A percentile compares a stretch with the other conserved stretches of the same genome.
Conservation (phyloP, 2,797 vertebrate genomes). For the Agapornis canus region DNA sequence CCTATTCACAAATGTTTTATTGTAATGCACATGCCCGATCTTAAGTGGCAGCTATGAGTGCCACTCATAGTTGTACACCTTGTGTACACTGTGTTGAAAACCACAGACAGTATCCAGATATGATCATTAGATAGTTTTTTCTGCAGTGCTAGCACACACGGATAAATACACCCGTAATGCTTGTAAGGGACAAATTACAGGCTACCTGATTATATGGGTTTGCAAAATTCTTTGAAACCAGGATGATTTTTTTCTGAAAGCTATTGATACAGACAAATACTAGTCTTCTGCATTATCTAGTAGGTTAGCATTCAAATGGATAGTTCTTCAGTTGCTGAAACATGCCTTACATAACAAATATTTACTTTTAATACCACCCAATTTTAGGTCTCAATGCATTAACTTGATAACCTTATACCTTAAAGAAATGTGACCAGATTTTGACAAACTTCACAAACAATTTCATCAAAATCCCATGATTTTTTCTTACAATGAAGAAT, state of each 20-base stretch:
- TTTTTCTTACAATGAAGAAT: background rate
- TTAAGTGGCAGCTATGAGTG: background rate
- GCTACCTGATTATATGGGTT: background rate
- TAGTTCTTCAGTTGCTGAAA: background rate
- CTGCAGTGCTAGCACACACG: background rate
- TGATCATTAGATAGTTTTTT: background rate
- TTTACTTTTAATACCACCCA: background rate
- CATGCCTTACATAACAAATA: background rate
- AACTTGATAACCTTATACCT: background rate
- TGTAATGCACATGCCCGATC: background rate
- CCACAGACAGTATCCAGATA: background rate
- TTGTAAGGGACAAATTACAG: background rate
- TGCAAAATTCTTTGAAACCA: background rate
- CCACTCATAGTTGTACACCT: no score
- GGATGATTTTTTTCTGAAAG: background rate
- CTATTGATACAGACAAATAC: background rate
- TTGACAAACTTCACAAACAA: background rate
- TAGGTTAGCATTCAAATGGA: background rate
- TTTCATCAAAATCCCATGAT: background rate
- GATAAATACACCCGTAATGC: background rate
- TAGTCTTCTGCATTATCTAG: background rate
- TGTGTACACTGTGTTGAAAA: background rate
- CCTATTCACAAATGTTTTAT: background rate
- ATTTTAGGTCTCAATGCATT: background rate
- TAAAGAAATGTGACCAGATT: background rate